These are phyloP conservation scores for Psophia crepitans DNA, from an alignment of 2,113 vertebrate genomes.

Conservation along the genomic window DNA sequence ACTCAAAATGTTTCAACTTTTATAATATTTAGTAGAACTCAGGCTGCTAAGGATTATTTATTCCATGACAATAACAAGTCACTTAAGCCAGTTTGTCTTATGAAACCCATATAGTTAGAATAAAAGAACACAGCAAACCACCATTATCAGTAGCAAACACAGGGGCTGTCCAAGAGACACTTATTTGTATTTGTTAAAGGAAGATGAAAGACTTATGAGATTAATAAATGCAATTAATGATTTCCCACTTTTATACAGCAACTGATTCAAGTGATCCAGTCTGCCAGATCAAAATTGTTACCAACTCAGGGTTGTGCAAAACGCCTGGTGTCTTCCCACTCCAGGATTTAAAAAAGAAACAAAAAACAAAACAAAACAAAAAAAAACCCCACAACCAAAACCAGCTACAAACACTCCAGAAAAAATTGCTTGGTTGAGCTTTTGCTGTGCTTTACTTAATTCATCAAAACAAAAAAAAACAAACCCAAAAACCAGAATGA, in stretches of 20 bases:
- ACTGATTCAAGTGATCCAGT: not conserved
- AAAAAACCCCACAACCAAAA: too few species aligned
- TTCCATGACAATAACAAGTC: not conserved
- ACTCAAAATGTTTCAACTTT: not conserved
- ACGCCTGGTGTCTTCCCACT: not conserved
- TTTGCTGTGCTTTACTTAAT: not conserved
- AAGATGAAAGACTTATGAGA: not conserved
- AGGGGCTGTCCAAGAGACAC: not conserved
- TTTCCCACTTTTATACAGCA: not conserved
- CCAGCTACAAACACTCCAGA: not conserved
- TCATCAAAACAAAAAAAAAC: not conserved
- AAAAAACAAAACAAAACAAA: too few species aligned
- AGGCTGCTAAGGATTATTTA: not conserved
- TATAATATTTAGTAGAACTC: not conserved
- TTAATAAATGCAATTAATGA: not conserved
- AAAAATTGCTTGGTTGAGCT: not conserved
- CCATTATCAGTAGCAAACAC: not conserved
- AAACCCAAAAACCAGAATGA: not conserved
- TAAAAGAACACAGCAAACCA: not conserved
- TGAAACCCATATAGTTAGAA: not conserved
- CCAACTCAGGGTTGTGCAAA: not conserved
- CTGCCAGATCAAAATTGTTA: not conserved
- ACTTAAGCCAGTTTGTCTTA: not conserved
- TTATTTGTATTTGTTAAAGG: not conserved
- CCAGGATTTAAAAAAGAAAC: not conserved